Conservation (phyloP, 2,888 invertebrate genomes). For the Drosophila sordidapex region DNA sequence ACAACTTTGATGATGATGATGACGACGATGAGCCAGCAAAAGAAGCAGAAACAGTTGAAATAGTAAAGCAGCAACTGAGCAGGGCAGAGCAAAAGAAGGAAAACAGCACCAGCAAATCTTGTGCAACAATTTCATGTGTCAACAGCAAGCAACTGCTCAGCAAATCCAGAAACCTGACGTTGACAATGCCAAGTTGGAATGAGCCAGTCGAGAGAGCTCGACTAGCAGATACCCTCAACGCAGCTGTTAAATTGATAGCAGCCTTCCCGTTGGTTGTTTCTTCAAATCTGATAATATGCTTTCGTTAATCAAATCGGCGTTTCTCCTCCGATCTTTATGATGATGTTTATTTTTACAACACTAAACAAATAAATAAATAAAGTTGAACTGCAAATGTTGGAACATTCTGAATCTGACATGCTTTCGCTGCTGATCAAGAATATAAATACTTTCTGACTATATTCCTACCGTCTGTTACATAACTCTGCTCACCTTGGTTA, state of each 20-base stretch:
- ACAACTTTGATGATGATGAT: slow-evolving; percentile 25
- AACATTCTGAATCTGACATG: not conserved
- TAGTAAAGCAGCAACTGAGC: not conserved
- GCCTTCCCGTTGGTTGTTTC: not conserved
- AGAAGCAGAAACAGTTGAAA: slow-evolving; percentile 13
- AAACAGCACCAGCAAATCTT: slow-evolving; percentile 23
- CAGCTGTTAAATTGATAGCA: not conserved
- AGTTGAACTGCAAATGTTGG: not conserved
- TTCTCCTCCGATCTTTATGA: not conserved
- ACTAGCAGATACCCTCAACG: not conserved
- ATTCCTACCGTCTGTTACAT: not conserved
- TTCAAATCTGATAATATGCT: not conserved
- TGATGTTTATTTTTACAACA: not conserved
- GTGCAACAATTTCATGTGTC: slow-evolving; percentile 56
- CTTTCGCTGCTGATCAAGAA: not conserved
- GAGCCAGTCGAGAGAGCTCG: not conserved
- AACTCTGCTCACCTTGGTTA: not conserved
- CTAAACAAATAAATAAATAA: not conserved
- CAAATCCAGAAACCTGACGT: slow-evolving; percentile 21
- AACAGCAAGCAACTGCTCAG: slow-evolving; percentile 28
- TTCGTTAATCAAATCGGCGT: not conserved
- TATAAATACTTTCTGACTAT: not conserved
- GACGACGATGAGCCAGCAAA: slow-evolving; percentile 18
- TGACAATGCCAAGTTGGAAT: not conserved
- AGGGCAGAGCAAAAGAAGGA: not conserved